Percentiles rank a stretch among this genome's conserved stretches.
These are phyloP conservation scores for Gonatopus flavifemur DNA, from an alignment of 1,140 invertebrate genomes.

Conservation along the genomic window DNA sequence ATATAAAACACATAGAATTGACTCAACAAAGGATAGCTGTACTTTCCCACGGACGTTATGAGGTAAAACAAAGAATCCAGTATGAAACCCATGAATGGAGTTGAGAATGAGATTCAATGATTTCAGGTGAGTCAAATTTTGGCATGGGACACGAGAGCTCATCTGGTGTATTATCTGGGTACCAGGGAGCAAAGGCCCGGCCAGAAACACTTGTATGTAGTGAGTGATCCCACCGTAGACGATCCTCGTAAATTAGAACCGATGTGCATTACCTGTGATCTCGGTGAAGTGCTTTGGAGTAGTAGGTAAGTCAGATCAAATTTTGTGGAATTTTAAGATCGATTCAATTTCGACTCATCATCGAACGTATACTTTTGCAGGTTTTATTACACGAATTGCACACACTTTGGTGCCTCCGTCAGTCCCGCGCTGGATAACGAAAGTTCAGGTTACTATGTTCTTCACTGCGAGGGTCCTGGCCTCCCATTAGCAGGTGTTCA, in stretches of 20 bases:
- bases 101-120: not conserved
- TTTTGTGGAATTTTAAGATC: not conserved
- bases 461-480: slow-evolving; percentile 78
- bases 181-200: slow-evolving; percentile 79
- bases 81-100: not conserved
- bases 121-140: slow-evolving; percentile 71
- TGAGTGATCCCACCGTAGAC: slow-evolving; percentile 67
- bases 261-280: slow-evolving; percentile 78
- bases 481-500: slow-evolving; percentile 78
- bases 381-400: slow-evolving; percentile 76
- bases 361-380: slow-evolving; percentile 27
- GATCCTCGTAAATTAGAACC: slow-evolving; percentile 72
- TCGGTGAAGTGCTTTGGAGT: slow-evolving; percentile 69
- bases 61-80: slow-evolving; percentile 60
- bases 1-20: slow-evolving; percentile 84
- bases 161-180: slow-evolving; percentile 82
- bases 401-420: slow-evolving; percentile 75
- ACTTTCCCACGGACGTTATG: slow-evolving; percentile 83
- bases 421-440: slow-evolving; percentile 58
- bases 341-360: not conserved
- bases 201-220: slow-evolving; percentile 83
- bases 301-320: slow-evolving; percentile 58
- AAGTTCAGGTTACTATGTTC: slow-evolving; percentile 70
- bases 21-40: slow-evolving; percentile 81
- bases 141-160: slow-evolving; percentile 80